Conservation (phyloP, 2,888 invertebrate species). For the Scrobipalpa atriplicella region DNA sequence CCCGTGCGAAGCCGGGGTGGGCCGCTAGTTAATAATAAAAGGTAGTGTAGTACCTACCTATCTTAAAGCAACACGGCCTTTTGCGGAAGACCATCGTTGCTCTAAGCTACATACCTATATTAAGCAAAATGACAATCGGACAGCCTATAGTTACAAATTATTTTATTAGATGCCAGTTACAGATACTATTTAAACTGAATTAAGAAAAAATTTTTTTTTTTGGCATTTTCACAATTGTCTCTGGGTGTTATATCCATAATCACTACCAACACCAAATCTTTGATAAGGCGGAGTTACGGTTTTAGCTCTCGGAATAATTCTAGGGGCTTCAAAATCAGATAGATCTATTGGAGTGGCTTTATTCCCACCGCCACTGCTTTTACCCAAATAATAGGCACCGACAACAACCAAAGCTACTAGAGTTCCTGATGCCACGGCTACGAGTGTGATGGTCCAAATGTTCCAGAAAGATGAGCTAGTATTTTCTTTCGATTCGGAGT, state of each 20-base stretch:
- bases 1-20: no score
- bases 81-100: no score
- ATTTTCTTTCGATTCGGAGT: background rate
- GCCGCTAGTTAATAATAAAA: no score
- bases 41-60: no score
- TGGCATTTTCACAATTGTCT: no score
- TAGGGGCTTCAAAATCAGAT: conserved; percentile 39
- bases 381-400: conserved; percentile 46
- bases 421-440: conserved; percentile 39
- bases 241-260: background rate
- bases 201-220: no score
- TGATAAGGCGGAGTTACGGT: conserved; percentile 6
- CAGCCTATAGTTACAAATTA: no score
- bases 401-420: conserved; percentile 39
- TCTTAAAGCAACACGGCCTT: no score
- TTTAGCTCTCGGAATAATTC: conserved; percentile 25
- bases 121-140: no score
- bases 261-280: conserved; percentile 23
- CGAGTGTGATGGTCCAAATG: conserved; percentile 43
- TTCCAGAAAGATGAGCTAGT: conserved; percentile 40
- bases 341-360: conserved; percentile 25
- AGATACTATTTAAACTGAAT: no score
- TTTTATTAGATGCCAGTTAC: no score
- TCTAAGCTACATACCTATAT: no score
- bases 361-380: conserved; percentile 32